phyloP scores from a whole-genome alignment of 2,888 invertebrate genomes.

The Portevinia maculata region DNA sequence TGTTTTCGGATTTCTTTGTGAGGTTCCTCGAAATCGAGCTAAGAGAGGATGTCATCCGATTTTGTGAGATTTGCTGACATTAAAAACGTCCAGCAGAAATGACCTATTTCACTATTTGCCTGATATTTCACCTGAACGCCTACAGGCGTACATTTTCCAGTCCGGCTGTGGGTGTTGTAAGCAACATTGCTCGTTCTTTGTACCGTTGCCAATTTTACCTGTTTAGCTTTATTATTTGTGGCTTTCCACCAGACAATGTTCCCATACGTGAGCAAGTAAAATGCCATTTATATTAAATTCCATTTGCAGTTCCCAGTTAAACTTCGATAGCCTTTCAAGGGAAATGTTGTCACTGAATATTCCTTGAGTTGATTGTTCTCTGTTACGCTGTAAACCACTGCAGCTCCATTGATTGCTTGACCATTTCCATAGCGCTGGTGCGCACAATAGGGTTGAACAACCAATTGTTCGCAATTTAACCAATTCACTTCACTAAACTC shows the following conservation, averaged over 20 bases:
- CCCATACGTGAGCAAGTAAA: background rate
- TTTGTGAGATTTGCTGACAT: no score
- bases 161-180: no score
- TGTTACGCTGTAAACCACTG: constrained; percentile 18
- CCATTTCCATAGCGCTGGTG: constrained; percentile 25
- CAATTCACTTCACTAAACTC: constrained; percentile 35
- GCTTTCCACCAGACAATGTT: background rate
- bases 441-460: constrained; percentile 10
- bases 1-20: no score
- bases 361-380: constrained; percentile 59
- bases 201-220: constrained; percentile 1
- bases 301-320: constrained; percentile 13
- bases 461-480: constrained; percentile 29
- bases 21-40: no score
- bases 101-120: no score
- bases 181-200: no score
- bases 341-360: constrained; percentile 15
- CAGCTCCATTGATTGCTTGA: constrained; percentile 45
- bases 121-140: no score
- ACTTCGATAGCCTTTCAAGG: constrained; percentile 4
- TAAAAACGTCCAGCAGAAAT: no score
- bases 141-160: no score
- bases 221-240: no score
- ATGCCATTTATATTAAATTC: constrained; percentile 28
- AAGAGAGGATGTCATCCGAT: no score